Percentiles rank a stretch among this genome's conserved stretches.
These are phyloP conservation scores for Choloepus didactylus DNA, from an alignment of 2,797 vertebrate species.

Conservation along the genomic window DNA sequence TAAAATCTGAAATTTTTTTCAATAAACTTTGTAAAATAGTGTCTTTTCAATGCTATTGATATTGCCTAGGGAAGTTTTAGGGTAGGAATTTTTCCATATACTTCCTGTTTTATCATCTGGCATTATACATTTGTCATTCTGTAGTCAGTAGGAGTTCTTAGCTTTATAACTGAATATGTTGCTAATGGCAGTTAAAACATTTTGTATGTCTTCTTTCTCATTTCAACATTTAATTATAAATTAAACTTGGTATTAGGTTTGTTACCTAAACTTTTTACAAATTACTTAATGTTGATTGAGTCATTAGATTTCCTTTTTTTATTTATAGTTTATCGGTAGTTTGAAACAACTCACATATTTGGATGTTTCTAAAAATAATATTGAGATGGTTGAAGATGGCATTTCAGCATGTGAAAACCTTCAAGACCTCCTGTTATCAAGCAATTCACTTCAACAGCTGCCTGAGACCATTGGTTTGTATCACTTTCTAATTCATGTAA, in stretches of 20 bases:
- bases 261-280: conserved; percentile 51
- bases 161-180: conserved; percentile 35
- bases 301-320: conserved; percentile 65
- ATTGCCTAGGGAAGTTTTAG: conserved; percentile 4
- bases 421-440: conserved; percentile 96
- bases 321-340: conserved; percentile 93
- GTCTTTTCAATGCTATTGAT: background rate
- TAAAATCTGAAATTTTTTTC: conserved; percentile 43
- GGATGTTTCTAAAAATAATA: conserved; percentile 98
- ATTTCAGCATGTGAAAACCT: conserved; percentile 97
- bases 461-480: conserved; percentile 96
- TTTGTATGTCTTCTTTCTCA: conserved; percentile 26
- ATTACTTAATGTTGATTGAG: conserved; percentile 46
- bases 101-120: conserved; percentile 62
- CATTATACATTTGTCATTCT: background rate
- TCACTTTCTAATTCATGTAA: conserved; percentile 67
- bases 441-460: conserved; percentile 96
- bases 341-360: conserved; percentile 97
- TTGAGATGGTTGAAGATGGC: conserved; percentile 97
- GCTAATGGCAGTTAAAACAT: conserved; percentile 32
- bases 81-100: conserved; percentile 48
- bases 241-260: conserved; percentile 34
- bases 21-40: conserved; percentile 40
- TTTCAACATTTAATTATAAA: conserved; percentile 52
- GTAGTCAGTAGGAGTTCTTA: conserved; percentile 5